Evolutionary conservation across 2,888 invertebrate species (phyloP).

Genomic region (Machimus rusticus): DNA sequence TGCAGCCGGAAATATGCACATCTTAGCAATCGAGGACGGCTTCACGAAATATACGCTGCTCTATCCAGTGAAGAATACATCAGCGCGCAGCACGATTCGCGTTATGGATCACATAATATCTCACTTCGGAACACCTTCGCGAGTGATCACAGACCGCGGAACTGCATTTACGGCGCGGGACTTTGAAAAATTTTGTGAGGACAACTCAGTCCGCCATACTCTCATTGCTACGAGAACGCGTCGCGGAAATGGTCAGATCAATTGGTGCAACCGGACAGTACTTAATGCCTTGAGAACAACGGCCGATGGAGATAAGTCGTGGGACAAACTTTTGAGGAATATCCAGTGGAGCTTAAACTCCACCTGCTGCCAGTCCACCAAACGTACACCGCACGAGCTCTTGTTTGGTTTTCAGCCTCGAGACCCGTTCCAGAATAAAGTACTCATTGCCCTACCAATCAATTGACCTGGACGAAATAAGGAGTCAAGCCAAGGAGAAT

Average conservation of each 20-base stretch:
- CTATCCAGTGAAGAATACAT: neutral
- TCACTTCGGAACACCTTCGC: neutral
- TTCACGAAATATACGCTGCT: conserved; percentile 32
- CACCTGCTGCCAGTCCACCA: neutral
- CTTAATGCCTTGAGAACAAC: neutral
- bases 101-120: neutral
- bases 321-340: neutral
- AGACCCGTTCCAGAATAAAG: neutral
- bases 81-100: neutral
- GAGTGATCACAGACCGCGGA: conserved; percentile 26
- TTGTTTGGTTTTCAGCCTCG: neutral
- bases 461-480: no score
- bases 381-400: neutral
- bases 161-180: conserved; percentile 12
- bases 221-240: conserved; percentile 6
- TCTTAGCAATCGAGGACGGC: neutral
- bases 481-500: no score
- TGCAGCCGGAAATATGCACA: neutral
- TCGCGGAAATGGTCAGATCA: conserved; percentile 6
- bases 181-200: neutral
- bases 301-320: neutral
- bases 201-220: neutral
- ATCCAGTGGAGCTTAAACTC: neutral
- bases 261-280: neutral
- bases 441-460: neutral